phyloP scores from a whole-genome alignment of 2,113 vertebrate species.

The Poeciliopsis retropinna region DNA sequence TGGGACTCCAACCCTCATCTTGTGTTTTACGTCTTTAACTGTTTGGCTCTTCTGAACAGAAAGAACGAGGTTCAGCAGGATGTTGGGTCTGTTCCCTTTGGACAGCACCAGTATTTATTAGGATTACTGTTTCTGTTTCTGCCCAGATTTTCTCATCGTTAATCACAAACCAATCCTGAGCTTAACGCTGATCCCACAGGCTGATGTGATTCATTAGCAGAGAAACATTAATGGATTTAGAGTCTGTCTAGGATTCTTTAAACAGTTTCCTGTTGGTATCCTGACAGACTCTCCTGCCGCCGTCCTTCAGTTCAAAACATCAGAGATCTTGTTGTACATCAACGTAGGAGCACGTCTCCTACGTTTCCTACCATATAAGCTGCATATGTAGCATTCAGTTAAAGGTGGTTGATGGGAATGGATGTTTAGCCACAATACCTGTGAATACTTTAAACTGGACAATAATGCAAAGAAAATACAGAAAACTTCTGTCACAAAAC shows the following conservation, averaged over 20 bases:
- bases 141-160: neutral
- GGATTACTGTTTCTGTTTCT: neutral
- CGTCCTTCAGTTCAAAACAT: no score
- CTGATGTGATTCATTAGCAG: neutral
- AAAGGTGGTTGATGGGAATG: no score
- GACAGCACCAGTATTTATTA: neutral
- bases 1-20: neutral
- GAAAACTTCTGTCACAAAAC: no score
- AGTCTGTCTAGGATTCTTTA: neutral
- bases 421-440: no score
- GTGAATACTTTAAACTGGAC: no score
- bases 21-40: neutral
- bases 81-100: neutral
- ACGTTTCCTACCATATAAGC: no score
- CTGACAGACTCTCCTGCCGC: no score
- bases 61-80: neutral
- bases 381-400: no score
- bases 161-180: neutral
- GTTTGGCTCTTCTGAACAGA: neutral
- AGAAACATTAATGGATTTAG: neutral
- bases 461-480: no score
- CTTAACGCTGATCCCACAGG: neutral
- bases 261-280: no score
- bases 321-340: no score
- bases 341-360: no score